phyloP scores from a whole-genome alignment of 64 coral and sea anemone species.

The Dendronephthya gigantea region DNA sequence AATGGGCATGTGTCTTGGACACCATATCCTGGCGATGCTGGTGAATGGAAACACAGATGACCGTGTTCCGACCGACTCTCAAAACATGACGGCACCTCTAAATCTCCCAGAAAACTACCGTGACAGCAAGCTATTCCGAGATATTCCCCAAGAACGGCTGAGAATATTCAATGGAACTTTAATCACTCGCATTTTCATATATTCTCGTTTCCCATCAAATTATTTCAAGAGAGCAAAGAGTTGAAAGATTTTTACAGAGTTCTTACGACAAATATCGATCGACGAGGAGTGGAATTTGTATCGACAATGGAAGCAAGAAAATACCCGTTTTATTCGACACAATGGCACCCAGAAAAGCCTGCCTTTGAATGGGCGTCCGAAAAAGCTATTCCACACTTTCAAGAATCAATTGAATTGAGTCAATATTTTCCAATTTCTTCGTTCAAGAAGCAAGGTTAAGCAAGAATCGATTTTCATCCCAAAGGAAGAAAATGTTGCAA shows the following conservation, averaged over 20 bases:
- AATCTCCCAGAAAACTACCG: slow-evolving; percentile 36
- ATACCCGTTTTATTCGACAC: slow-evolving; percentile 38
- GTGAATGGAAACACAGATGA: not conserved
- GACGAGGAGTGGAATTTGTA: slow-evolving; percentile 26
- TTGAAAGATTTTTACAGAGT: slow-evolving; percentile 14
- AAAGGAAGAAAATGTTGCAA: slow-evolving; percentile 18
- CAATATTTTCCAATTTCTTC: slow-evolving; percentile 32
- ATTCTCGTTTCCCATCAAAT: not conserved
- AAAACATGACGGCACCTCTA: slow-evolving; percentile 22
- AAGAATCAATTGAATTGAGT: not conserved
- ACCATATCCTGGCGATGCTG: slow-evolving; percentile 1
- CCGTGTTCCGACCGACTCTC: not conserved
- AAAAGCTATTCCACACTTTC: not conserved
- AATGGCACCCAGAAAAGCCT: slow-evolving; percentile 49
- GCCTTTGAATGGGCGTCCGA: slow-evolving; percentile 52
- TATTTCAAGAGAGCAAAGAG: not conserved
- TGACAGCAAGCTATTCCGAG: slow-evolving; percentile 20
- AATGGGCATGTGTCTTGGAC: no score
- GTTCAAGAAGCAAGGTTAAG: slow-evolving; percentile 32
- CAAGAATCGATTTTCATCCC: slow-evolving; percentile 23
- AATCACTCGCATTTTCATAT: slow-evolving; percentile 38
- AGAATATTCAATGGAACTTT: not conserved
- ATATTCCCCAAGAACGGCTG: slow-evolving; percentile 2
- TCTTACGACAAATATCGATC: slow-evolving; percentile 26
- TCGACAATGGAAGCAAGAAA: slow-evolving; percentile 44